A percentile compares a stretch with the other conserved stretches of the same genome.
These are phyloP conservation scores for Hipposideros armiger DNA, from an alignment of 2,113 vertebrate species.

Conservation along the genomic window DNA sequence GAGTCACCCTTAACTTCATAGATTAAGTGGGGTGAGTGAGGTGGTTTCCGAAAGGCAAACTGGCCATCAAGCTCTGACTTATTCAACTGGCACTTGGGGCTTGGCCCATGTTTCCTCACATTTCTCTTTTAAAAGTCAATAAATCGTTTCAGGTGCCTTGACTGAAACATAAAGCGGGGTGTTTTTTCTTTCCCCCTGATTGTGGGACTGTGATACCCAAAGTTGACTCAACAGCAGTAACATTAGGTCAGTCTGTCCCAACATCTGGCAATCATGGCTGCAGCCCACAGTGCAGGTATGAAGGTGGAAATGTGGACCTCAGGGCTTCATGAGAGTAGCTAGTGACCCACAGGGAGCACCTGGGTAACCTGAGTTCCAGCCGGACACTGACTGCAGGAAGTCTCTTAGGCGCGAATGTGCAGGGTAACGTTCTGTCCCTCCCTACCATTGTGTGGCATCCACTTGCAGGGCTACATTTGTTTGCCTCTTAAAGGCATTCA, in stretches of 20 bases:
- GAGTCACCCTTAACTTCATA: neutral
- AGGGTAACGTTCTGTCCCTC: too few relatives aligned
- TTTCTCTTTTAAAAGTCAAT: slow-evolving; percentile 55
- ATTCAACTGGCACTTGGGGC: neutral
- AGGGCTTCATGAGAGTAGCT: fast-evolving
- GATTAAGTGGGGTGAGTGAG: neutral
- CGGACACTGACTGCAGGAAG: neutral
- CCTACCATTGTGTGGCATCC: neutral
- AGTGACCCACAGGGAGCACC: neutral
- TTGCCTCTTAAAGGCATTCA: neutral
- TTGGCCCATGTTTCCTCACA: neutral
- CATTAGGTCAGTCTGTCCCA: neutral
- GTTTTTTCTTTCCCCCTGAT: neutral
- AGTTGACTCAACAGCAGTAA: neutral
- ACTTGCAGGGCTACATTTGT: neutral
- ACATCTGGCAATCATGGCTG: neutral
- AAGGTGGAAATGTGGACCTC: neutral
- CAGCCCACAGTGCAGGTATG: neutral
- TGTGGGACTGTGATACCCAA: neutral
- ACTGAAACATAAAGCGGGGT: neutral
- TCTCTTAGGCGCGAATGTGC: neutral
- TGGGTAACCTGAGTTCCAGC: neutral
- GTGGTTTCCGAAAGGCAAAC: neutral
- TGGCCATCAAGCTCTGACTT: neutral
- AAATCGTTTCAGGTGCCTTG: slow-evolving; percentile 1